phyloP scores from a whole-genome alignment of 2,113 vertebrate genomes.

The Nothocercus julius region DNA sequence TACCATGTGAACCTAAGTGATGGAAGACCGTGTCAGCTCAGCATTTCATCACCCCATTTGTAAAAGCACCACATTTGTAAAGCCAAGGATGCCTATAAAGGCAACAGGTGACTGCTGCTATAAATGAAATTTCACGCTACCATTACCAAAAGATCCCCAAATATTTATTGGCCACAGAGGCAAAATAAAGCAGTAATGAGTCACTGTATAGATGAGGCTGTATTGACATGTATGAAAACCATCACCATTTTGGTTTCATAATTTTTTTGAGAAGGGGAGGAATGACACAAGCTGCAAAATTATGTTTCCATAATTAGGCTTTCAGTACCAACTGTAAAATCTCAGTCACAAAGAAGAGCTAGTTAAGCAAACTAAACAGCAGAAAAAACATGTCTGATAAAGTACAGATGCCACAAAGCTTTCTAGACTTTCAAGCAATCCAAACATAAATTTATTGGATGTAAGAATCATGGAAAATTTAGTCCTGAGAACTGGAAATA shows the following conservation, averaged over 20 bases:
- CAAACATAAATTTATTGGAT: background rate
- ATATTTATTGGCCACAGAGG: background rate
- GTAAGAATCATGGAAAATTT: background rate
- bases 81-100: slow-evolving; percentile 5
- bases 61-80: slow-evolving; percentile 2
- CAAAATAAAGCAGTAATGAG: rapidly evolving
- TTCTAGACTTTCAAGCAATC: background rate
- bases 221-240: background rate
- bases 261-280: background rate
- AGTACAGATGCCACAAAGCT: background rate
- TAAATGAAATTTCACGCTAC: background rate
- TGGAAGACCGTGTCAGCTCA: background rate
- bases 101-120: slow-evolving; percentile 2
- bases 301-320: background rate
- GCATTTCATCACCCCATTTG: slow-evolving; percentile 25
- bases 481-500: background rate
- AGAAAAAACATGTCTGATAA: background rate
- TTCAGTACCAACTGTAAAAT: background rate
- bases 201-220: background rate
- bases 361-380: background rate
- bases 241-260: background rate
- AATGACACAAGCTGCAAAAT: background rate
- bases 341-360: background rate
- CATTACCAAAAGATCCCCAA: background rate
- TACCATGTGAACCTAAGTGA: slow-evolving; percentile 55